Base-by-base conservation (phyloP, 2,113 vertebrate genomes). In the Forbesichthys agassizii region DNA sequence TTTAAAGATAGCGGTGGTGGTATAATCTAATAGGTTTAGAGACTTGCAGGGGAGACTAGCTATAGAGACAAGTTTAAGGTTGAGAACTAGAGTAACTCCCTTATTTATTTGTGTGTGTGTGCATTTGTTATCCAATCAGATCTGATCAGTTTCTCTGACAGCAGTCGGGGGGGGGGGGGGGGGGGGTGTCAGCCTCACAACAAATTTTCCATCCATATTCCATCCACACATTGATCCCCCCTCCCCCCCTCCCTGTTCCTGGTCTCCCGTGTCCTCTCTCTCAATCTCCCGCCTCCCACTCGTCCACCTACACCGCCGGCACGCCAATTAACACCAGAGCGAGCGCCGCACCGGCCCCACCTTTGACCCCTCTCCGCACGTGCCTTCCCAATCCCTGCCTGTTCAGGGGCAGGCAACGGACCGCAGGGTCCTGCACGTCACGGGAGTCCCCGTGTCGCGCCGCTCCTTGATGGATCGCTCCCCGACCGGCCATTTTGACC, bases 311-410 rank as follows among this genome's bases (percentile, higher is more conserved):
- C 76, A 76, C 84, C 80, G 83, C 74, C 13, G 61, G 61, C 8
- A 71, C 81, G 86, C 89, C 89, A 91, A 88, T 90, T 91, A 91
- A 87, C 86, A 86, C 71, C 61, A 0, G 61, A 69, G 68, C 83
- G 71, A 64, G 48, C 74, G 84, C 75, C 74, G 20, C 79, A 81
- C 74, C 77, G 77, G 14, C 73, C 65, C 69, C 80, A 82, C 87
- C 89, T 84, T 70, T 92, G 88, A 86, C 91, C 84, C 79, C 68
- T 48, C 61, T 10, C 55, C 66, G 27, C 27, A 2, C 36, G 9
- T 47, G 4, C 14, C 12, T 46, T 5, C 16, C 27, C 27, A 3
- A 7, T 33, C 60, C 61, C 68, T 68, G 67, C 60, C 81, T 73
- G 75, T 67, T 33, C 20, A 69, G 79, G 82, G 68, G 82, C 67